Evolutionary conservation across 2,888 invertebrate species (phyloP), one percentile per base, ranked within the genome.

Genomic region (Thecocarcelia acutangulata): DNA sequence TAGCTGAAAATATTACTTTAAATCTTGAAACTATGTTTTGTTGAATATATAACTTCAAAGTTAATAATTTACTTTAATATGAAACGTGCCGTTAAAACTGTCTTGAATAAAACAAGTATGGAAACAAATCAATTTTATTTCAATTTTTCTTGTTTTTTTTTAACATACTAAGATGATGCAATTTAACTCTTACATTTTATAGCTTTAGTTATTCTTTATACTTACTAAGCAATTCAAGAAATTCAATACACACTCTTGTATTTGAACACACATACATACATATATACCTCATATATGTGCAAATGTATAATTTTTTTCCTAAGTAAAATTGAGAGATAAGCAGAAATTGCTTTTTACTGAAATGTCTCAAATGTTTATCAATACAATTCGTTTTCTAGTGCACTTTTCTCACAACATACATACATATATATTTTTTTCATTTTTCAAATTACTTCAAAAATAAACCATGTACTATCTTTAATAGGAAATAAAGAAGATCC

Each of bases 241-340:
- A 77, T 69, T 48, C 50, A 58, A 59, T 76, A 64, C 56, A 69
- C 28, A 68, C 54, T 42, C 50, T 52, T 44, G 42, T 12, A 50
- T 33, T 6, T 12, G 40, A 9, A 44, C 3, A 56, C 0, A 46
- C 42, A 46, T 12, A 13, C 52, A 24, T 4, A 63, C 37, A 24
- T 24, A 44, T 15, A 24, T 24, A 13, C 13, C 15, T 6, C 19
- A 42, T 3, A 9, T 15, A n/a, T 59, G 1, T 11, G 19, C 9
- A 19, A 37, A 9, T 37, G 1, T 58, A 58, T 33, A 63, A n/a
- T n/a, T n/a, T n/a, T 70, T 1, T 74, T 54, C 52, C 77, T 75
- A 70, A 79, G 82, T 56, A 66, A 74, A 79, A 82, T 75, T 82
- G 78, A 79, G 70, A 82, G 79, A 82, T 82, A 82, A 79, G 78